Evolutionary conservation across 2,113 vertebrate species (phyloP).

Genomic region (Halichoeres trimaculatus): DNA sequence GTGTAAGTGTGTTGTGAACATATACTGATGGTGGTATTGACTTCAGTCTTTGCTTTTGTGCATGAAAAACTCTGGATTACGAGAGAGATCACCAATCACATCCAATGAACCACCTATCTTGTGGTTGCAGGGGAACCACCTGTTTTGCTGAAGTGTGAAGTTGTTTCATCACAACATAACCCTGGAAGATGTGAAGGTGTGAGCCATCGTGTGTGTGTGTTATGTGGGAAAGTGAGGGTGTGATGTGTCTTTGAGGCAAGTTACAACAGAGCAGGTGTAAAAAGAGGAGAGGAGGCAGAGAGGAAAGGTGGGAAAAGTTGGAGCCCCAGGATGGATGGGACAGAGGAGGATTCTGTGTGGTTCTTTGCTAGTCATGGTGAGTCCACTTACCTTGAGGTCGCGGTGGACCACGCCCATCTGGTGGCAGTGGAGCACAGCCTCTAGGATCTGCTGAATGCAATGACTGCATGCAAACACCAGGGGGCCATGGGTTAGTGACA

Average conservation of each 20-base stretch:
- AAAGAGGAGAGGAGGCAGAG: background rate
- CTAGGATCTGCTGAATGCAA: slow-evolving; percentile 99
- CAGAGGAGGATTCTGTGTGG: background rate
- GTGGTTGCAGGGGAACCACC: no score
- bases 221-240: background rate
- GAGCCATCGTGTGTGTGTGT: background rate
- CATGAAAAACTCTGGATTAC: no score
- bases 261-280: background rate
- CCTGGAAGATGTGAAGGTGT: no score
- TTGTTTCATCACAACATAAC: background rate
- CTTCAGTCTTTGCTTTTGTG: no score
- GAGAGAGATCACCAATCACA: no score
- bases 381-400: slow-evolving; percentile 95
- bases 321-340: background rate
- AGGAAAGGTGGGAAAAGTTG: background rate
- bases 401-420: slow-evolving; percentile 98
- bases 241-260: background rate
- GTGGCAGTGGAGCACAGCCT: slow-evolving; percentile 98
- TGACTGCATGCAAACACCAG: slow-evolving; percentile 99
- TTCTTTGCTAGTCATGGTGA: background rate
- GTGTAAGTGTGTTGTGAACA: no score
- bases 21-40: no score
- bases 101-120: no score
- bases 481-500: slow-evolving; percentile 91
- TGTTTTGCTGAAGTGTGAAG: background rate